These are phyloP conservation scores for Podarcis cretensis DNA, from an alignment of 2,113 vertebrate species.

Conservation along the genomic window DNA sequence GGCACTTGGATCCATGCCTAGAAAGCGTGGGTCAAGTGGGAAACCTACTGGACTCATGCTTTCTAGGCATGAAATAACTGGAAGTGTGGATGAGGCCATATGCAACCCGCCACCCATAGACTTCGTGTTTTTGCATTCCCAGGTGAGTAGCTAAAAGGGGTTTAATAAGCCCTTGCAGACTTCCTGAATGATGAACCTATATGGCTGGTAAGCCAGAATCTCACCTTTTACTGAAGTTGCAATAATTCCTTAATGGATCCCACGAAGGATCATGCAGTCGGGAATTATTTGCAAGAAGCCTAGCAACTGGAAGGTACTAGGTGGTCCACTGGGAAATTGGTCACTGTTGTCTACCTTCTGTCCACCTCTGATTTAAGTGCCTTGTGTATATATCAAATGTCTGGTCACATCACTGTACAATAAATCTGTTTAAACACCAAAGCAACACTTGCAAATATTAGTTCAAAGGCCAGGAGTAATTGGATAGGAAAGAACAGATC, in stretches of 20 bases:
- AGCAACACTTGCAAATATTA: slow-evolving; percentile 27
- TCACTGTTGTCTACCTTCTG: not conserved
- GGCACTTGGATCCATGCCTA: no score
- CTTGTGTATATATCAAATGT: slow-evolving; percentile 24
- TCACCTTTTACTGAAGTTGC: not conserved
- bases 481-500: not conserved
- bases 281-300: not conserved
- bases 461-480: slow-evolving; percentile 62
- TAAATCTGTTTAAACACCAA: slow-evolving; percentile 58
- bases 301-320: not conserved
- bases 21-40: no score
- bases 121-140: not conserved
- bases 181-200: no score
- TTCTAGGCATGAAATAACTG: no score
- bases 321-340: not conserved
- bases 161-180: no score
- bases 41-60: no score
- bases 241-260: not conserved
- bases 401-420: slow-evolving; percentile 5
- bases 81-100: no score
- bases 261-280: not conserved
- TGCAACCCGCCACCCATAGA: no score
- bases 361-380: not conserved
- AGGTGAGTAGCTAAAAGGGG: not conserved
- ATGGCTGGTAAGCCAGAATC: no score